phyloP scores from a whole-genome alignment of 2,113 vertebrate genomes.

The Ia io region DNA sequence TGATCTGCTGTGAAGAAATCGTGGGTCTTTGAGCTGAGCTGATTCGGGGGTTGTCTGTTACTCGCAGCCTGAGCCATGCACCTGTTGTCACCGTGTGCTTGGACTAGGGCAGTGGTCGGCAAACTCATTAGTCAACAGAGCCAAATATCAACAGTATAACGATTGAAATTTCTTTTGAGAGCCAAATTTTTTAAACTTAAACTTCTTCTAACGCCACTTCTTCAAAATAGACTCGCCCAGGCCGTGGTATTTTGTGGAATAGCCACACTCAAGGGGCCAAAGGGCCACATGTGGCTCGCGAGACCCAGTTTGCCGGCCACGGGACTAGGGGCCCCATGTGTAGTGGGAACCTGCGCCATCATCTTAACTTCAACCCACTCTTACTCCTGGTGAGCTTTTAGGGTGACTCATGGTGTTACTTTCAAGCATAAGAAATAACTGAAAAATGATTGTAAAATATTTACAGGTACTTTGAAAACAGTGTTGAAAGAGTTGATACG shows the following conservation, averaged over 20 bases:
- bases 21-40: neutral
- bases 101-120: no score
- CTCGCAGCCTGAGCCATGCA: neutral
- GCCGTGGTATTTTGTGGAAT: no score
- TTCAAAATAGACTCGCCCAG: no score
- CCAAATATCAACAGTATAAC: no score
- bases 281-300: no score
- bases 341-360: neutral
- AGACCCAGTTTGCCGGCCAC: no score
- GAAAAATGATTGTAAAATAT: neutral
- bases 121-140: no score
- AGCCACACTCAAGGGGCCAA: no score
- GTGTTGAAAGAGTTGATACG: neutral
- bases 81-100: neutral
- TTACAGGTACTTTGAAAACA: neutral
- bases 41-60: neutral
- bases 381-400: neutral
- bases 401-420: neutral
- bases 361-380: neutral
- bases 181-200: no score
- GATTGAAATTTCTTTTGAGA: no score
- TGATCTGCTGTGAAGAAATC: neutral
- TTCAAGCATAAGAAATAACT: neutral
- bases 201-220: no score
- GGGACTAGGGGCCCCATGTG: no score